Percentiles rank a stretch among this genome's conserved stretches.
Evolutionary conservation across 1,140 invertebrate species (phyloP).

Genomic region (Micrasema longulum): DNA sequence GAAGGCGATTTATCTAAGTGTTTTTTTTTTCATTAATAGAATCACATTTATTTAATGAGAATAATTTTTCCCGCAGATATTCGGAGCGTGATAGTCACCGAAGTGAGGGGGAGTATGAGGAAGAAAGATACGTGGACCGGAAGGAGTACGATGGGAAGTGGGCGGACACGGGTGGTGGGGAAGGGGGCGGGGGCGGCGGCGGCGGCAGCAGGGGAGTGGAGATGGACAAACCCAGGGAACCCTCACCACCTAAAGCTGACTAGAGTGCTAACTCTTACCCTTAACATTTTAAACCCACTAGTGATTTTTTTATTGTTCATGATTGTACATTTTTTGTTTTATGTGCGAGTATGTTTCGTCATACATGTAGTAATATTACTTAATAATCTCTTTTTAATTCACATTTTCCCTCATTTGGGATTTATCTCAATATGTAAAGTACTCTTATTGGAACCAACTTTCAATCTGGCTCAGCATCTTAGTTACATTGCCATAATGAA

Average conservation of each 20-base stretch:
- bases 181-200: slow-evolving; percentile 65
- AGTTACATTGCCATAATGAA: too few relatives aligned
- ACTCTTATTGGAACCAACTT: too few relatives aligned
- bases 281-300: slow-evolving; percentile 28
- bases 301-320: slow-evolving; percentile 18
- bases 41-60: not conserved
- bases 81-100: slow-evolving; percentile 74
- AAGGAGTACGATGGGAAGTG: slow-evolving; percentile 73
- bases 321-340: slow-evolving; percentile 9
- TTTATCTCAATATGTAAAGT: too few relatives aligned
- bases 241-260: slow-evolving; percentile 56
- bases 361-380: slow-evolving; percentile 14
- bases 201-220: slow-evolving; percentile 56
- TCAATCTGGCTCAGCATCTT: too few relatives aligned
- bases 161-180: slow-evolving; percentile 65
- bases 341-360: slow-evolving; percentile 21
- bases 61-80: slow-evolving; percentile 57
- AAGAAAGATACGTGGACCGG: slow-evolving; percentile 71
- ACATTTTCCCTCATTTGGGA: too few relatives aligned
- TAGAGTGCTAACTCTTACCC: slow-evolving; percentile 56
- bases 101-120: slow-evolving; percentile 79
- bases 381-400: too few relatives aligned
- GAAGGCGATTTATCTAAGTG: too few relatives aligned
- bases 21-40: too few relatives aligned
- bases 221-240: slow-evolving; percentile 58